Base-by-base conservation (phyloP, 2,113 vertebrate species). In the Marcusenius ussheri region DNA sequence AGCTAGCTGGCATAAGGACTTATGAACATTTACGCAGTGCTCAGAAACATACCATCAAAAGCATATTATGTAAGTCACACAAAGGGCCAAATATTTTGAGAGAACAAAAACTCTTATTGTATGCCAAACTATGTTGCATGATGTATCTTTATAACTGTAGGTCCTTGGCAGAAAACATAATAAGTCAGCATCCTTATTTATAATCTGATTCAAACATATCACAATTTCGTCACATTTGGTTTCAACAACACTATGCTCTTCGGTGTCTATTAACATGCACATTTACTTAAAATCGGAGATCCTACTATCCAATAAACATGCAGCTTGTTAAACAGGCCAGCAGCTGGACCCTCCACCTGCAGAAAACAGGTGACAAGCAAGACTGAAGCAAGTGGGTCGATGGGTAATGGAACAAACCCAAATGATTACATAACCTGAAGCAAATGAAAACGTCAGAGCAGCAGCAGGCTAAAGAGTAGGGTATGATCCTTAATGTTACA, bases 271-370 rank as follows among this genome's bases (percentile, higher is more conserved):
- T 91, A 92, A 89, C 91, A 92, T 93, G 88, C 13, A 0, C 88
- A 91, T 83, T 89, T 56, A 70, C 83, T 47, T 89, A 49, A 93
- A 89, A 90, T 1, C 91, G 70, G 89, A 91, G 90, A 62, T 83
- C 83, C 93, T 91, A 31, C 91, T 58, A 86, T 56, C 90, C 88
- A 92, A 84, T 91, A 93, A 92, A 91, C 90, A 94, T 92, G 91
- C 91, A 92, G 93, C 89, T 91, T 90, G 89, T 49, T 58, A 0
- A 87, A 89, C 19, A 90, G 91, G 91, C 87, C 39, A 86, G 35
- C 3, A 46, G 92, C 94, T 94, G 94, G 92, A 88, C 94, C 4
- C 5, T 49, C 88, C 39, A 51, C 89, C 89, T 56, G 90, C 90
- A 93, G 91, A 91, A 80, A 90, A 83, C 77, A 90, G 80, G 50